Base-by-base conservation (phyloP, 2,797 vertebrate genomes). In the Thaleichthys pacificus region DNA sequence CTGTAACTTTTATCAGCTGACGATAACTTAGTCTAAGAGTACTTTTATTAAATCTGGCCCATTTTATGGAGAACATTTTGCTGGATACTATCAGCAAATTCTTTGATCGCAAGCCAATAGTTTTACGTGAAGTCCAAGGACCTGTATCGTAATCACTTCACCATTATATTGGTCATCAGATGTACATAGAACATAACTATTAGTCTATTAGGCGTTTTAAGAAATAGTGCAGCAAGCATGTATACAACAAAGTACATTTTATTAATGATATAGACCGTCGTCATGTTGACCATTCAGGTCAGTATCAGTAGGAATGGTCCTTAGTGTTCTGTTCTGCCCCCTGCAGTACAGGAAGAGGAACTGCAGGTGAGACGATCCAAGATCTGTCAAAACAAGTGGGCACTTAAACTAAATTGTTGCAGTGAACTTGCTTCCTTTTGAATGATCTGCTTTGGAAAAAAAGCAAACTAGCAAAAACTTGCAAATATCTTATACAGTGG, bases 121-220 rank as follows among this genome's bases (percentile, higher is more conserved):
- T 1, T 60, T 19, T 28, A 21, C 9, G 60, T 32, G 26, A 58
- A 66, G 66, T 63, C 38, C 77, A 80, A 65, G 77, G 74, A 81
- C 84, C 77, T 73, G 70, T 79, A 78, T 77, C 77, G 78, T 82
- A 81, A 80, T 49, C 42, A 81, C 75, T 74, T 75, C 75, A 79
- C 71, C 81, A 74, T 88, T 77, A 57, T 79, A 83, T 76, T 54
- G 73, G 82, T 86, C 82, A 83, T 84, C 78, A 84, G 79, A 87
- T 91, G 88, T 91, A 89, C 65, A 90, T 89, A 91, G 81, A 87
- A 86, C 77, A 83, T 83, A 79, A 79, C 74, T 81, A 73, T 79
- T 86, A 80, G 81, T 80, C 58, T 21, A 28, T 77, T 74, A 86
- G 87, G 84, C 75, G 60, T 89, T 42, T 90, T 80, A 66, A 84